Evolutionary conservation across 1,140 invertebrate genomes (phyloP).

Genomic region (Eumeta japonica): DNA sequence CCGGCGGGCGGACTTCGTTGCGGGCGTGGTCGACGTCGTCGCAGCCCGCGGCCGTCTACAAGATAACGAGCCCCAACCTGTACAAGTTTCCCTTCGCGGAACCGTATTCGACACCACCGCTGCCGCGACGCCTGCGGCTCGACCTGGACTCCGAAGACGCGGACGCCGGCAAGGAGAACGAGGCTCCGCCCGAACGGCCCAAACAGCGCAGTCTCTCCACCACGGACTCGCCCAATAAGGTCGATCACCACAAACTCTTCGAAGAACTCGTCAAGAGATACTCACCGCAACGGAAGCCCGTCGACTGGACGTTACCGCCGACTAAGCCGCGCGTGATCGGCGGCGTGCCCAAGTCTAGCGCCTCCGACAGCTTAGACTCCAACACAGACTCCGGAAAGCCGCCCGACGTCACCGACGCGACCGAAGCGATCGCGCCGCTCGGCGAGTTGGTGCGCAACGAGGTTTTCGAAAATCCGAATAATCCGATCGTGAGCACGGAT

Average conservation of each 20-base stretch:
- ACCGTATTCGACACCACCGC: slow-evolving; percentile 43
- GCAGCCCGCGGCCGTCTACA: slow-evolving; percentile 31
- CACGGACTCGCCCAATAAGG: slow-evolving; percentile 25
- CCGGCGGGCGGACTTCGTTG: slow-evolving; percentile 39
- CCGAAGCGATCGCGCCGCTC: too few species aligned
- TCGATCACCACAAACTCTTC: slow-evolving; percentile 47
- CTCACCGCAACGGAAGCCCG: slow-evolving; percentile 41
- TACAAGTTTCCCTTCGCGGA: slow-evolving; percentile 54
- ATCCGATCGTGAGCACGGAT: too few species aligned
- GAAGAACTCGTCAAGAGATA: slow-evolving; percentile 47
- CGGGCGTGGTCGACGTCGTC: slow-evolving; percentile 34
- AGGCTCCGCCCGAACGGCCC: slow-evolving; percentile 21
- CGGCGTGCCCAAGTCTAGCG: slow-evolving; percentile 46
- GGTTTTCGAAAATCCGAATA: too few species aligned
- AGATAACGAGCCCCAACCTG: slow-evolving; percentile 46
- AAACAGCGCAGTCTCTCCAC: slow-evolving; percentile 32
- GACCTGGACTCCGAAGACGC: slow-evolving; percentile 25
- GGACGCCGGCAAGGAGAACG: slow-evolving; percentile 31
- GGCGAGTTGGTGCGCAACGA: neutral
- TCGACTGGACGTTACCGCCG: slow-evolving; percentile 45
- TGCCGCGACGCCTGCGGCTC: slow-evolving; percentile 30
- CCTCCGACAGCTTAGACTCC: slow-evolving; percentile 22
- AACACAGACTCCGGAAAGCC: slow-evolving; percentile 5
- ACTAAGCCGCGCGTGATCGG: slow-evolving; percentile 43
- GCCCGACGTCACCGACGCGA: too few species aligned